Evolutionary conservation across 2,113 vertebrate species (phyloP).

Genomic region (Archilochus colubris): DNA sequence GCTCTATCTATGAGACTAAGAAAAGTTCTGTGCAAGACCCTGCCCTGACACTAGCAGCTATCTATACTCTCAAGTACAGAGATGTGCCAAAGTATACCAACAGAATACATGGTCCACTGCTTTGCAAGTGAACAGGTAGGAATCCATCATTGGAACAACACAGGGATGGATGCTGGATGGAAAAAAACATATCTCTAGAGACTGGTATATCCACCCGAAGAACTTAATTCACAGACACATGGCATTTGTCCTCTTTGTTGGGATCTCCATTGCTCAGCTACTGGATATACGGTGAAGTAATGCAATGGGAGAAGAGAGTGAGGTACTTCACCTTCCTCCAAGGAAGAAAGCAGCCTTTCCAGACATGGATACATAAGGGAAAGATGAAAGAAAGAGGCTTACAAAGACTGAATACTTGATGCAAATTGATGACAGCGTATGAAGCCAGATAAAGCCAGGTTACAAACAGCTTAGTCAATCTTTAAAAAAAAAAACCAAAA

Average conservation of each 20-base stretch:
- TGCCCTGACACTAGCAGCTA: background rate
- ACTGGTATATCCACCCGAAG: background rate
- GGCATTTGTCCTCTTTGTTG: background rate
- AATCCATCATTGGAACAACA: background rate
- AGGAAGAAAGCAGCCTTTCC: background rate
- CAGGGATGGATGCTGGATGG: background rate
- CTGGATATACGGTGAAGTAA: background rate
- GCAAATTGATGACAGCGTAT: background rate
- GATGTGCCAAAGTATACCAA: background rate
- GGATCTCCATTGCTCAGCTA: background rate
- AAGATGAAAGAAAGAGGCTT: background rate
- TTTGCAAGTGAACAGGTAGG: background rate
- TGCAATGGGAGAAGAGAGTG: background rate
- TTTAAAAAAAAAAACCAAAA: background rate
- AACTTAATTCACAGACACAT: background rate
- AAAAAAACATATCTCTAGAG: background rate
- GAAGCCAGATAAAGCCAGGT: background rate
- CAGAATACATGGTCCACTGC: background rate
- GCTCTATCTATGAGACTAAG: background rate
- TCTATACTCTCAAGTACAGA: background rate
- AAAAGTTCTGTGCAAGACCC: background rate
- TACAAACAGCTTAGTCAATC: background rate
- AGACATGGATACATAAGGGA: background rate
- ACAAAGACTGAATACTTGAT: background rate
- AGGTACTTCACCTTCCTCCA: background rate